Evolutionary conservation across 2,888 invertebrate genomes (phyloP).

Genomic region (Cybosia mesomella): DNA sequence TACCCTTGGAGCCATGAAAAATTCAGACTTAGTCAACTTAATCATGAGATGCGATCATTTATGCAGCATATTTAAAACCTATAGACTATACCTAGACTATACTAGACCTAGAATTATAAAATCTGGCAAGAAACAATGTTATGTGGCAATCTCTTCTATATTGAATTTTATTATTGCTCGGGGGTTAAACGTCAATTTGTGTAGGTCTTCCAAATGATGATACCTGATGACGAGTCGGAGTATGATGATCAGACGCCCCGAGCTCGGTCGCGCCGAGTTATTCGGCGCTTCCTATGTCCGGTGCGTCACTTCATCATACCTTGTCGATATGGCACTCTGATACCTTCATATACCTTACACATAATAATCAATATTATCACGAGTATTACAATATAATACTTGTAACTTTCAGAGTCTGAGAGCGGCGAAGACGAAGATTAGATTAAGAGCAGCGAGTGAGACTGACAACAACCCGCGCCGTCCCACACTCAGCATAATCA

Average conservation of each 20-base stretch:
- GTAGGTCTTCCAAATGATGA: slow-evolving; percentile 83
- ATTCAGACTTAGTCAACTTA: too few relatives aligned
- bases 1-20: too few relatives aligned
- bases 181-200: too few relatives aligned
- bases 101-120: too few relatives aligned
- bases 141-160: too few relatives aligned
- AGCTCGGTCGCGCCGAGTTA: slow-evolving; percentile 66
- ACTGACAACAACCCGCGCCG: slow-evolving; percentile 72
- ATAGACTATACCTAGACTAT: too few relatives aligned
- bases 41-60: too few relatives aligned
- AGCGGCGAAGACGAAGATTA: slow-evolving; percentile 86
- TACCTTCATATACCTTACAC: neutral
- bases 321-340: slow-evolving; percentile 83
- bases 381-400: neutral
- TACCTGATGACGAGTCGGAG: slow-evolving; percentile 86
- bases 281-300: slow-evolving; percentile 61
- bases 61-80: too few relatives aligned
- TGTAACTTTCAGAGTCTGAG: slow-evolving; percentile 78
- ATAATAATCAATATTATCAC: neutral
- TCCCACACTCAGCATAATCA: slow-evolving; percentile 52
- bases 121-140: too few relatives aligned
- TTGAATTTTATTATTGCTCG: too few relatives aligned
- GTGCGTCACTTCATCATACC: slow-evolving; percentile 46
- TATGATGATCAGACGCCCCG: slow-evolving; percentile 44
- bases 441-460: slow-evolving; percentile 84